Base-by-base conservation (phyloP, 37 sponge, comb jelly and placozoan species). In the Dysidea cf. avara region DNA sequence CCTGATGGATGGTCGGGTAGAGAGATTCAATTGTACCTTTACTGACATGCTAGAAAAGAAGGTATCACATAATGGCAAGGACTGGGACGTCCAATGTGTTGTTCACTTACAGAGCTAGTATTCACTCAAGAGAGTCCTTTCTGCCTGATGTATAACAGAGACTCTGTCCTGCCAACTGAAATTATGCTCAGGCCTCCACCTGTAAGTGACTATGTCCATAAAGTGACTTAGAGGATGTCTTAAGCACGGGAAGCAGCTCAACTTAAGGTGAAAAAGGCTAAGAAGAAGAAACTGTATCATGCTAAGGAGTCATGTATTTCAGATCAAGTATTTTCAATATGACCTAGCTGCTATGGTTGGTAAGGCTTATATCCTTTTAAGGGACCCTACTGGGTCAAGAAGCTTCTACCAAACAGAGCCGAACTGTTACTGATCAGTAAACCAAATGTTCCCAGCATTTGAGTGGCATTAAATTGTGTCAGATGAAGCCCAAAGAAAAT, bases 11-110 rank as follows among this genome's bases (percentile, higher is more conserved):
- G 71, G 71, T 11, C 48, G 69, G 13, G 81, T 80, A 17, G 72
- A 80, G 21, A 60, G 53, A 40, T 80, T 80, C 55, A 80, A 69
- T 31, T 49, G 66, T 20, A 83, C 76, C 14, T 70, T 83, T 14
- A 31, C 48, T 22, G 51, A 31, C 30, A 61, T 24, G 67, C 81
- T n/a, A n/a, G n/a, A n/a, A 22, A 80, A 80, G 43, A 40, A 57
- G 28, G 14, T 32, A 43, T 22, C 20, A 39, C 18, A 18, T 9
- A 18, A 43, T 30, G 65, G 39, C 6, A 11, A 36, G 2, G 66
- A 83, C 56, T 83, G 85, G 85, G 85, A 83, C 64, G 51, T 35
- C 11, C 58, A 58, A 70, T 32, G 35, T 83, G 26, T 33, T 83
- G 54, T 69, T 77, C 50, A 57, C 85, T 7, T 83, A 83, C 56